These are phyloP conservation scores for Eudyptes chrysolophus DNA, from an alignment of 2,113 vertebrate species.

Conservation along the genomic window DNA sequence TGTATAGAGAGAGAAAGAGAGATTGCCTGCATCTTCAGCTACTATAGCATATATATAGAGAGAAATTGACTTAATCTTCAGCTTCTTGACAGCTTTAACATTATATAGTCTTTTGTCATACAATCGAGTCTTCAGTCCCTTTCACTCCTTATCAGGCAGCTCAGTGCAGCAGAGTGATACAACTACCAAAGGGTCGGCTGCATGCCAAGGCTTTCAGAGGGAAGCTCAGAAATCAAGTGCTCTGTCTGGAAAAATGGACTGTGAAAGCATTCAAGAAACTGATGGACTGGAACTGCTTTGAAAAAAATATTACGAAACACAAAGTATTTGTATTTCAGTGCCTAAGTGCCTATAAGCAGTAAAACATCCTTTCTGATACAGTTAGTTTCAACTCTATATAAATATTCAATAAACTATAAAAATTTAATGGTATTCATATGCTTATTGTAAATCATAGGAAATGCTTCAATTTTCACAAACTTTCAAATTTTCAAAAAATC, in stretches of 20 bases:
- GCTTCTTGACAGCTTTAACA: neutral
- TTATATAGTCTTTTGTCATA: conserved; percentile 14
- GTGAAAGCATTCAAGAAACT: neutral
- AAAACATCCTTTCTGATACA: neutral
- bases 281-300: neutral
- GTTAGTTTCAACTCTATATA: neutral
- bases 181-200: neutral
- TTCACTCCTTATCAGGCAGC: neutral
- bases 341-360: neutral
- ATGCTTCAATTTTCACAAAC: neutral
- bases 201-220: neutral
- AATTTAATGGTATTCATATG: neutral
- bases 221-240: conserved; percentile 7
- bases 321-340: neutral
- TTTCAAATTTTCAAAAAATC: neutral
- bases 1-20: neutral
- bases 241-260: conserved; percentile 18
- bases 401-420: neutral
- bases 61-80: neutral
- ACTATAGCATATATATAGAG: rapidly evolving
- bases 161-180: neutral
- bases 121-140: neutral
- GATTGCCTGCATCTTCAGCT: neutral
- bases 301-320: neutral
- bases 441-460: neutral